Evolutionary conservation across 2,797 vertebrate genomes (phyloP).

Genomic region (Microctenopoma stevenorrisi): DNA sequence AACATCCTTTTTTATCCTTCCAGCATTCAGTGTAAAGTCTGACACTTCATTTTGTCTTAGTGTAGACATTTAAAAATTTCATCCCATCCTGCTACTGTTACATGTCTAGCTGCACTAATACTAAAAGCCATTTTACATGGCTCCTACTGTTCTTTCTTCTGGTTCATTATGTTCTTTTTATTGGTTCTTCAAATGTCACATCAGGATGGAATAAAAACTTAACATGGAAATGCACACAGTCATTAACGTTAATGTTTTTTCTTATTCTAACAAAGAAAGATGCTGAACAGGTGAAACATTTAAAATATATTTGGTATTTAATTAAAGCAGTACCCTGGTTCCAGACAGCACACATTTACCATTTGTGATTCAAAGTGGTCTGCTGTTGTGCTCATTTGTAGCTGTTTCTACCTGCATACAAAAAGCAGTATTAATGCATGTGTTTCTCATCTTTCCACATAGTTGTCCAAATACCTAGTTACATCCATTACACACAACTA

Average conservation of each 20-base stretch:
- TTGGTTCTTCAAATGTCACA: slow-evolving; percentile 29
- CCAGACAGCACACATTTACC: not conserved
- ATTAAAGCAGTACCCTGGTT: slow-evolving; percentile 7
- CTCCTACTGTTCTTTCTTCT: not conserved
- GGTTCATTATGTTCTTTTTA: slow-evolving; percentile 14
- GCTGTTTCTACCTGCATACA: not conserved
- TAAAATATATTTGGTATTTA: not conserved
- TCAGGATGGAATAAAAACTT: not conserved
- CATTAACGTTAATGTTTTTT: slow-evolving; percentile 1
- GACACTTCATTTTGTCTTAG: slow-evolving; percentile 13
- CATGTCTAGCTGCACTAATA: not conserved
- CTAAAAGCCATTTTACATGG: slow-evolving; percentile 13
- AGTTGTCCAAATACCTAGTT: not conserved
- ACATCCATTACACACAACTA: not conserved
- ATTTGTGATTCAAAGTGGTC: not conserved
- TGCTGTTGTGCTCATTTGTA: not conserved
- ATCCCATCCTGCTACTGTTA: not conserved
- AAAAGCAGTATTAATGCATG: not conserved
- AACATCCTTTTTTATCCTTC: slow-evolving; percentile 32
- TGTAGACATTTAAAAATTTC: slow-evolving; percentile 26
- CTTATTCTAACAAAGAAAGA: not conserved
- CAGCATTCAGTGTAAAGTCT: slow-evolving; percentile 23
- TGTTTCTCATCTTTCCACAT: not conserved
- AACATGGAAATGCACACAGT: not conserved
- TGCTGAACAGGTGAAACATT: not conserved